Evolutionary conservation across 2,797 vertebrate genomes (phyloP), one percentile per base, ranked within the genome.

Genomic region (Bradypodion ventrale): DNA sequence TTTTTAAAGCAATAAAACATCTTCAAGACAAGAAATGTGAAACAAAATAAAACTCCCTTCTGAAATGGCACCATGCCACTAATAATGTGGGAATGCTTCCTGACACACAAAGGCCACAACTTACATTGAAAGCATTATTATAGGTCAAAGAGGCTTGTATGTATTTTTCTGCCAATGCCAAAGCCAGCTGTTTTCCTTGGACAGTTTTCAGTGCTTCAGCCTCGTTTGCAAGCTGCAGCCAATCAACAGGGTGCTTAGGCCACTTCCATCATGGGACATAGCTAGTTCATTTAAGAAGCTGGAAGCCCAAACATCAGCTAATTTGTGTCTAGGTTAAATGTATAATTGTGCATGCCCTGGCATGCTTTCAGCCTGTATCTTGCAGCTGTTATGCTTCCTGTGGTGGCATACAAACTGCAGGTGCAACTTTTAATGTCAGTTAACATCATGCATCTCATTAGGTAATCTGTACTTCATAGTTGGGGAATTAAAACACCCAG

Each of bases 121-220:
- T 83, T 89, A 92, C 87, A 90, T 89, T 89, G 88, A 86, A 75
- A 60, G 77, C 89, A 85, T 82, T 89, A 66, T 89, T 88, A 69
- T 77, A 82, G 90, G 89, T 85, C 65, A 89, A 92, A 77, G 59
- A 80, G 90, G 87, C 89, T 92, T 90, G 92, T 94, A 92, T 83
- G 89, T 85, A 90, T 88, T 80, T n/a, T 4, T 0, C 32, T 90
- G 89, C 86, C 89, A 83, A 88, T 86, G 46, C 81, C 92, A 52
- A 86, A 91, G 89, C 83, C 93, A 91, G 91, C 91, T 93, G 91
- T 94, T 94, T 87, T 91, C 92, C 89, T 91, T 83, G 80, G 85
- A 3, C 52, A 3, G 68, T 0, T 0, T 10, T 0, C 1, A 86
- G 77, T 88, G 89, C 94, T 80, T 52, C 1, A 85, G 90, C 87